Evolutionary conservation across 2,797 vertebrate species (phyloP), one percentile per base, ranked within the genome.

Genomic region (Alfaro cultratus): DNA sequence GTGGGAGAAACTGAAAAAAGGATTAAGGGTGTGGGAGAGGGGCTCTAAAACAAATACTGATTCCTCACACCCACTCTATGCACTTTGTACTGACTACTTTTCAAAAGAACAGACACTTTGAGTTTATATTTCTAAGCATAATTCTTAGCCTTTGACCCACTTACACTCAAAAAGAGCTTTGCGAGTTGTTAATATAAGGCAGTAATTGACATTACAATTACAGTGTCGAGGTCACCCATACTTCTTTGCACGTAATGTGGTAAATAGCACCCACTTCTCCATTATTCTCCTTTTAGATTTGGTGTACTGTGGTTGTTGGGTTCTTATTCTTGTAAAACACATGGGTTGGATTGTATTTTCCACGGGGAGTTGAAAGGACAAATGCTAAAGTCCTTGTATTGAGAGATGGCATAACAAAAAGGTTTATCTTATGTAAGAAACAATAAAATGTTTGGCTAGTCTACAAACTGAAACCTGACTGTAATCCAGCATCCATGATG

Each of bases 61-160:
- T 74, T 77, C 62, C 60, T 81, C 88, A 85, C 73, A 55, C 84
- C 80, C 16, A 36, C 34, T 75, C 45, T 78, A 45, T 81, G 57
- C 53, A 62, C 79, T 73, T 83, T 78, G 29, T 34, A 6, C 41
- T 11, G 57, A 74, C 51, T 74, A 21, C 73, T 84, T 80, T 80
- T 46, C 76, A 13, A 67, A 57, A 2, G 21, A 21, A 73, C 23
- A 62, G 57, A 31, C 76, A 16, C 41, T 64, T 39, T 78, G 12
- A 72, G 12, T 41, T 11, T 36, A 16, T 77, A 23, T 64, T n/a
- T 23, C 34, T 26, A 16, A 53, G 39, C 45, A 26, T n/a, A 67
- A 76, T 68, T 71, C 80, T 74, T 13, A 78, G 16, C 41, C 72
- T 45, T 64, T 67, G 71, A 75, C 31, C 46, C 55, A 53, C 51